phyloP scores from a whole-genome alignment of 2,113 vertebrate genomes.

The Trematomus loennbergii region DNA sequence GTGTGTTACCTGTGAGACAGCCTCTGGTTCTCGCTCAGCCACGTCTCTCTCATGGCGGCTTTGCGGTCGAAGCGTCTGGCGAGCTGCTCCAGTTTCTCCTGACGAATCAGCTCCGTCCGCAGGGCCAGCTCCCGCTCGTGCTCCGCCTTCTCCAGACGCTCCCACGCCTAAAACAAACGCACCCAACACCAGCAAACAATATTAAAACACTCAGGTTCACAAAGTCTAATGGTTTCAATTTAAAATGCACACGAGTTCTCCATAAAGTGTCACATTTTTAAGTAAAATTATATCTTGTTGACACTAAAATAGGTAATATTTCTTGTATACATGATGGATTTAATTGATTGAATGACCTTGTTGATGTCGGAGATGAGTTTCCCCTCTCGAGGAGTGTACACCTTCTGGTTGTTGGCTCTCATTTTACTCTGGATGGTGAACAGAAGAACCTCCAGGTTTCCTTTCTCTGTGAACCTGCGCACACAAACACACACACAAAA shows the following conservation, averaged over 20 bases:
- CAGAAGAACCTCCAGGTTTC: conserved; percentile 96
- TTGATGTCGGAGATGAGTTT: conserved; percentile 99
- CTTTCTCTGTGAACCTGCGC: conserved; percentile 96
- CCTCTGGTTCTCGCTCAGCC: conserved; percentile 81
- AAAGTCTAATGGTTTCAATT: not conserved
- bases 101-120: conserved; percentile 96
- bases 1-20: conserved; percentile 75
- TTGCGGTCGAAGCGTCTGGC: conserved; percentile 97
- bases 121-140: conserved; percentile 97
- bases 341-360: conserved; percentile 83
- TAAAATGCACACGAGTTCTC: no score
- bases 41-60: conserved; percentile 97
- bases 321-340: not conserved
- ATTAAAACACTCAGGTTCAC: not conserved
- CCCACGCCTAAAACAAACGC: conserved; percentile 89
- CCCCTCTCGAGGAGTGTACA: conserved; percentile 96
- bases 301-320: not conserved
- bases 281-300: no score
- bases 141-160: conserved; percentile 99
- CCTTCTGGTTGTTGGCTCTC: conserved; percentile 99
- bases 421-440: conserved; percentile 99
- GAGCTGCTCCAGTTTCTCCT: conserved; percentile 99
- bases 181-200: not conserved
- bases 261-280: no score
- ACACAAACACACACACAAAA: conserved; percentile 19